Evolutionary conservation across 2,113 vertebrate genomes (phyloP), one percentile per base, ranked within the genome.

Genomic region (Entosphenus tridentatus): DNA sequence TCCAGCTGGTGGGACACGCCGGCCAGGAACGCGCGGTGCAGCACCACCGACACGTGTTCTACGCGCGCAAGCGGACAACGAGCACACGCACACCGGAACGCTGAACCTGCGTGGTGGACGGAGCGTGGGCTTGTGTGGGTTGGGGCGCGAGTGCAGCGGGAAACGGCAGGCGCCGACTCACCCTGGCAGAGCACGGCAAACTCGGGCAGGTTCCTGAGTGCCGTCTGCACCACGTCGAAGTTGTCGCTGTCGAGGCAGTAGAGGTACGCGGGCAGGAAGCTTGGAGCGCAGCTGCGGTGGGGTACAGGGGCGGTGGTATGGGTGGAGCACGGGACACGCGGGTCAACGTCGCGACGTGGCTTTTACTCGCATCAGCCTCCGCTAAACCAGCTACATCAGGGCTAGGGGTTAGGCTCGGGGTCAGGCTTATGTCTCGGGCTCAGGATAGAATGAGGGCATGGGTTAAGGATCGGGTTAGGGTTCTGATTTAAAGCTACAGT

Each of bases 101-200:
- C 2, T 57, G 55, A 67, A n/a, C 21, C 54, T 18, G 3, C 12
- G 16, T 11, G 16, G 57, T 17, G 8, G 39, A 57, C 39, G 12
- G 55, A 5, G 56, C 16, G 17, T n/a, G 18, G 17, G 9, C 1
- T 56, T 16, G 18, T 10, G 8, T n/a, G 54, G 56, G n/a, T 70
- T 70, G 1, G 55, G 57, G 14, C 11, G 11, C 11, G 68, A 57
- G 14, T 10, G 11, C 14, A 4, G 9, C 10, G 10, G 17, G 13
- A 12, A 2, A 71, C 16, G n/a, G 21, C 10, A 58, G 13, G 68
- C 17, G 12, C 5, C 56, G 13, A 21, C 69, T 67, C 67, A 95
- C 93, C 93, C 76, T 95, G 93, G 80, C 93, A 98, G 62, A 98
- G 89, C 1, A 96, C 85, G 2, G 88, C 87, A 18, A 93, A 98